phyloP scores from a whole-genome alignment of 2,113 vertebrate species.

The Amphilophus citrinellus region DNA sequence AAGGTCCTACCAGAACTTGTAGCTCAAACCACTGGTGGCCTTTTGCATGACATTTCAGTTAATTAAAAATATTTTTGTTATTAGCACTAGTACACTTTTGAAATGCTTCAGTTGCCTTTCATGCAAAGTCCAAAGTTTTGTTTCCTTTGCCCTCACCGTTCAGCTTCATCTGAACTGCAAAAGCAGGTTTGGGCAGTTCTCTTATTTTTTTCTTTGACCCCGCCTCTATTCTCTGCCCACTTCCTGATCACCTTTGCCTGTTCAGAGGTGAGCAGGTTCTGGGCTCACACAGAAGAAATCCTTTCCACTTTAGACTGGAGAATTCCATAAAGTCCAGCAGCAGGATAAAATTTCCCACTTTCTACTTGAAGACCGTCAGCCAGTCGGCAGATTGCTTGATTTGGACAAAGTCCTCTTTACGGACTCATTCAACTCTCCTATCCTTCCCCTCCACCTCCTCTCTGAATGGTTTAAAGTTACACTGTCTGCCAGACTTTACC shows the following conservation, averaged over 20 bases:
- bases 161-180: conserved; percentile 26
- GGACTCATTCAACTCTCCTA: conserved; percentile 53
- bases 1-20: conserved; percentile 9
- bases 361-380: conserved; percentile 1
- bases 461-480: conserved; percentile 67
- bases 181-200: conserved; percentile 72
- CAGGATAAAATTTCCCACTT: conserved; percentile 51
- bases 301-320: not conserved
- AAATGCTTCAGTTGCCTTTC: not conserved
- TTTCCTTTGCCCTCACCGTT: not conserved
- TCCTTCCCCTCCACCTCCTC: conserved; percentile 38
- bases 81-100: not conserved
- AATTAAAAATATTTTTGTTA: not conserved
- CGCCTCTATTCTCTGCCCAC: conserved; percentile 50
- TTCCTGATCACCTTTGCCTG: conserved; percentile 76
- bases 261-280: conserved; percentile 53
- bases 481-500: conserved; percentile 67
- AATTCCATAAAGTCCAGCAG: conserved; percentile 28
- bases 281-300: conserved; percentile 38
- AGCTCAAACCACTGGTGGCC: not conserved
- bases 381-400: conserved; percentile 31
- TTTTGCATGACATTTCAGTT: conserved; percentile 36
- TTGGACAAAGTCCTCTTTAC: conserved; percentile 74
- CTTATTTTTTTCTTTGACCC: conserved; percentile 53
- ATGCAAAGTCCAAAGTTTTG: not conserved